Evolutionary conservation across 2,888 invertebrate species (phyloP).

Genomic region (Steinernema carpocapsae): DNA sequence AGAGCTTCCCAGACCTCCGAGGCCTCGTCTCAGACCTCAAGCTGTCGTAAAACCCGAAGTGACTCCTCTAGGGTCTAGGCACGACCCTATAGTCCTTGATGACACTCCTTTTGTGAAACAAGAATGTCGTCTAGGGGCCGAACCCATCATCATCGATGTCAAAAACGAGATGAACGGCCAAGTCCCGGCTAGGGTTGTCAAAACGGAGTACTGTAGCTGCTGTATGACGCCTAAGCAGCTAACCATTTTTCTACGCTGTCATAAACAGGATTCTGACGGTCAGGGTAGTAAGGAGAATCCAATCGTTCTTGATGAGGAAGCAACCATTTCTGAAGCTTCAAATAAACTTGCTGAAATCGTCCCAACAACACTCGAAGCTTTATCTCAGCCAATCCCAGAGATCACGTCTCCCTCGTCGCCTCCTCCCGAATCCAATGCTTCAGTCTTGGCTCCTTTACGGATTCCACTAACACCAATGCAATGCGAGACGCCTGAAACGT

Average conservation of each 20-base stretch:
- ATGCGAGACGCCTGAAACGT: not conserved
- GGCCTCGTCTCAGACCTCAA: not conserved
- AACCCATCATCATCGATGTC: not conserved
- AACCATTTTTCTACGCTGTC: not conserved
- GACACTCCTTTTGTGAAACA: not conserved
- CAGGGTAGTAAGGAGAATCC: not conserved
- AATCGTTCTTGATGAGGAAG: conserved; percentile 2
- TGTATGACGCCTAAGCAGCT: conserved; percentile 3
- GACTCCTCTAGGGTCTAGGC: too few species aligned
- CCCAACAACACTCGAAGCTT: not conserved
- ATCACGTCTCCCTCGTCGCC: not conserved
- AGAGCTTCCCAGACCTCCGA: not conserved
- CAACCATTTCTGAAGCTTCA: not conserved
- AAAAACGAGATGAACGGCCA: conserved; percentile 15
- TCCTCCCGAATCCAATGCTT: not conserved
- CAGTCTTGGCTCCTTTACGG: not conserved
- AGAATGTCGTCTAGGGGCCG: not conserved
- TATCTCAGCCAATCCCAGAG: not conserved
- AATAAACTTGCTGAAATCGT: not conserved
- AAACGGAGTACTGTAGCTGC: conserved; percentile 20
- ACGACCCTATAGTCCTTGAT: not conserved
- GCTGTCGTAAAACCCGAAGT: not conserved
- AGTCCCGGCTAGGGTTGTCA: not conserved
- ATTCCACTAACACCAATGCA: conserved; percentile 23
- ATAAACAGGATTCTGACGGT: not conserved